These are phyloP conservation scores for Upupa epops DNA, from an alignment of 2,113 vertebrate genomes.

Conservation along the genomic window DNA sequence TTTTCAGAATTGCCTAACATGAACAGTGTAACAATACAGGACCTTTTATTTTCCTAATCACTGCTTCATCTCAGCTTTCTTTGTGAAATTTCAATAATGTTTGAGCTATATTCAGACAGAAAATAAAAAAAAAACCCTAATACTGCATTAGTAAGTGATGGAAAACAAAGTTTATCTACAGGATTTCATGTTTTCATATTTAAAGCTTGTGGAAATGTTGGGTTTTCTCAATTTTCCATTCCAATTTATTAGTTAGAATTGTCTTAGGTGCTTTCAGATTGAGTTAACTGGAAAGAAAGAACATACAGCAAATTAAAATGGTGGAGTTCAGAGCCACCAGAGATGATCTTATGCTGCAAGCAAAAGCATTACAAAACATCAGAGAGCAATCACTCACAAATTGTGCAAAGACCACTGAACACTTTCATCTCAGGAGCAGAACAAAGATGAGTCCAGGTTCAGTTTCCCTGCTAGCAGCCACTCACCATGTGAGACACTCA, in stretches of 20 bases:
- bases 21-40: background rate
- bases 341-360: background rate
- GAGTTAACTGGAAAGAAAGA: background rate
- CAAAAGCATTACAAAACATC: background rate
- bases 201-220: background rate
- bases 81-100: background rate
- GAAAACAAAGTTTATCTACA: background rate
- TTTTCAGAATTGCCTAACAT: too few species aligned
- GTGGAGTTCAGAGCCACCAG: background rate
- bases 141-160: too few species aligned
- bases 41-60: background rate
- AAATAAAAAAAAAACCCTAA: too few species aligned
- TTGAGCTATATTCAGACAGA: too few species aligned
- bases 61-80: background rate
- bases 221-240: background rate
- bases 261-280: background rate
- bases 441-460: background rate
- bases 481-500: background rate
- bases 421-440: background rate
- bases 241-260: background rate
- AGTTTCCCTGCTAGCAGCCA: background rate
- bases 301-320: background rate
- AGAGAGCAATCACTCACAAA: background rate
- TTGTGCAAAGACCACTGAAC: background rate
- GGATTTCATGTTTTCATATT: background rate